Percentiles rank a stretch among this genome's conserved stretches.
Evolutionary conservation across 2,888 invertebrate genomes (phyloP).

Genomic region (Drosophila leonis): DNA sequence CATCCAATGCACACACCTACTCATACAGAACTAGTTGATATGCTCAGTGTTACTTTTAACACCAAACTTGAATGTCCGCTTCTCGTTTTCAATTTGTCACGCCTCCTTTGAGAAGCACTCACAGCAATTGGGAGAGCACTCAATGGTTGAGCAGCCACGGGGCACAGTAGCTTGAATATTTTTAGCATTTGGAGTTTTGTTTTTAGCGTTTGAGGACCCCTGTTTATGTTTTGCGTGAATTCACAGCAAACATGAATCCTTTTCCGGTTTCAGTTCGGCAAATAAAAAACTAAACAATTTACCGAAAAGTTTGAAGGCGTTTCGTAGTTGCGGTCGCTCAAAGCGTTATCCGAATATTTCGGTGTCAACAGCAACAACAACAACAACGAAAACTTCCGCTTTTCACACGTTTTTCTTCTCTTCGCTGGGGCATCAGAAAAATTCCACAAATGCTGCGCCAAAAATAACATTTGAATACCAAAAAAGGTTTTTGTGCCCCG

Average conservation of each 20-base stretch:
- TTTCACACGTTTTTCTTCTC: constrained; percentile 64
- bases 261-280: constrained; percentile 48
- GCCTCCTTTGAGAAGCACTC: constrained; percentile 21
- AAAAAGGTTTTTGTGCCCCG: constrained; percentile 68
- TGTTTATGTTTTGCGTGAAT: constrained; percentile 27
- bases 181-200: constrained; percentile 42
- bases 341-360: constrained; percentile 47
- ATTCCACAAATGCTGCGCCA: constrained; percentile 71
- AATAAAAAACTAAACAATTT: constrained; percentile 55
- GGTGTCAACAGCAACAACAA: constrained; percentile 49
- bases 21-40: neutral
- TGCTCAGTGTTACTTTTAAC: constrained; percentile 2
- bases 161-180: constrained; percentile 52
- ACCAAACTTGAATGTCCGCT: neutral
- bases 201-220: constrained; percentile 39
- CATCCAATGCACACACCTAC: constrained; percentile 5
- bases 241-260: constrained; percentile 45
- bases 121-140: constrained; percentile 36
- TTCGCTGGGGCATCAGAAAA: constrained; percentile 23
- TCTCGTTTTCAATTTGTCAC: neutral
- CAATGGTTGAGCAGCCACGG: constrained; percentile 46
- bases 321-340: constrained; percentile 55
- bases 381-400: constrained; percentile 48
- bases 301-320: constrained; percentile 58
- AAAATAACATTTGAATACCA: constrained; percentile 76